phyloP scores from a whole-genome alignment of 53 echinoderm and acorn worm species.

The Zoroaster sp. region DNA sequence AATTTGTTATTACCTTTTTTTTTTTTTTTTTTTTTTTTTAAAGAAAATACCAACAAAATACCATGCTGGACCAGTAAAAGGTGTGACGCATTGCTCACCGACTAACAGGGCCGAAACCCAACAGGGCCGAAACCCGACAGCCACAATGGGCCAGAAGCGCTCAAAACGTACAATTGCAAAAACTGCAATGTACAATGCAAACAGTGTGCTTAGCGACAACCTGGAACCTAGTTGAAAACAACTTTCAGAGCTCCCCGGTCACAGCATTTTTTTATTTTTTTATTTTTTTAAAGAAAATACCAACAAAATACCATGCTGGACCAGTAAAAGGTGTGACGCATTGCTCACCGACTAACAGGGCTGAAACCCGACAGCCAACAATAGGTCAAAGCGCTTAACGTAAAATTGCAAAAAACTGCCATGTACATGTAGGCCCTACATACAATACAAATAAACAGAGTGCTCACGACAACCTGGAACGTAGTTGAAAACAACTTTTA shows the following conservation, averaged over 20 bases:
- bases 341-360: not conserved
- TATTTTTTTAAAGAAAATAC: no score
- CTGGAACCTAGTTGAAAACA: not conserved
- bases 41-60: no score
- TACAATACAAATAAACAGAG: no score
- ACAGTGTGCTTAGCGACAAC: not conserved
- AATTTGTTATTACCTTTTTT: no score
- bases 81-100: not conserved
- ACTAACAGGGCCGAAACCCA: no score
- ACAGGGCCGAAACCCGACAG: no score
- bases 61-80: no score
- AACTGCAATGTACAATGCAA: not conserved
- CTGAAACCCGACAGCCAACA: no score
- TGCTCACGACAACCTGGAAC: not conserved
- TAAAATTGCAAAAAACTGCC: not conserved
- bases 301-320: no score
- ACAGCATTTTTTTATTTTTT: no score
- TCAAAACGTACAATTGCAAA: not conserved
- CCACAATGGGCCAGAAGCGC: not conserved
- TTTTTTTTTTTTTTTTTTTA: no score
- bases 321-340: not conserved
- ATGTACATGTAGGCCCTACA: no score
- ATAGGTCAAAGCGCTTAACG: not conserved
- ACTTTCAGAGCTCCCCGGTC: not conserved
- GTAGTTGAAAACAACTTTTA: not conserved